These are phyloP conservation scores for Seira musarum DNA, from an alignment of 2,888 invertebrate species.

Conservation along the genomic window DNA sequence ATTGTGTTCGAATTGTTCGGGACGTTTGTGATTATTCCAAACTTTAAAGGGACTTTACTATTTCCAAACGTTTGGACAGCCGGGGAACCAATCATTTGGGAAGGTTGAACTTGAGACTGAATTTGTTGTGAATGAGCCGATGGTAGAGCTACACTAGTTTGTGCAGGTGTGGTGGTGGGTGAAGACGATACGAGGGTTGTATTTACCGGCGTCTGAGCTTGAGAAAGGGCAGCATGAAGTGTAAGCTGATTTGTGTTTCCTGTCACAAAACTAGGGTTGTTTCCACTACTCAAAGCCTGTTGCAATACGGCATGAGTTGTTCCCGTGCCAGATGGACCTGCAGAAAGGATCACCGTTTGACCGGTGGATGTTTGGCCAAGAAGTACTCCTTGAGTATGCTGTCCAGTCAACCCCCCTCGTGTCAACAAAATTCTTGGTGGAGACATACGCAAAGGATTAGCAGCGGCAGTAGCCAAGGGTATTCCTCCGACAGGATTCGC, in stretches of 20 bases:
- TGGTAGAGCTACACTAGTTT: neutral
- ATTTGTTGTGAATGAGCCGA: no score
- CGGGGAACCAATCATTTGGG: no score
- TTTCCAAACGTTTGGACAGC: no score
- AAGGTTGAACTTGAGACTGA: no score
- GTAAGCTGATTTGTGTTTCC: conserved; percentile 39
- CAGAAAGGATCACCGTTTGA: conserved; percentile 68
- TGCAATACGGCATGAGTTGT: conserved; percentile 31
- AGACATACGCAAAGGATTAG: conserved; percentile 59
- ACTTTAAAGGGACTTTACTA: no score
- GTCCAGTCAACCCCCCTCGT: conserved; percentile 58
- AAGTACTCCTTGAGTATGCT: conserved; percentile 63
- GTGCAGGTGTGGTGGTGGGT: neutral
- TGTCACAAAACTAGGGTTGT: neutral
- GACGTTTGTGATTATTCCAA: conserved; percentile 36
- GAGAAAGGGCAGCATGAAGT: conserved; percentile 17
- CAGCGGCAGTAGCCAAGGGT: conserved; percentile 19
- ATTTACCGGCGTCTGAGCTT: no score
- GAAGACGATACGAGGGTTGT: no score
- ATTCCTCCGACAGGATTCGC: conserved; percentile 17
- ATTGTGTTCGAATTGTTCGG: neutral
- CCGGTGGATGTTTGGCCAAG: conserved; percentile 67
- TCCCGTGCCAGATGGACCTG: conserved; percentile 49
- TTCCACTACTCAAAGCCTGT: conserved; percentile 25
- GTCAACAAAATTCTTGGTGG: conserved; percentile 67